Base-by-base conservation (phyloP, 2,888 invertebrate species). In the Xylocampa areola region DNA sequence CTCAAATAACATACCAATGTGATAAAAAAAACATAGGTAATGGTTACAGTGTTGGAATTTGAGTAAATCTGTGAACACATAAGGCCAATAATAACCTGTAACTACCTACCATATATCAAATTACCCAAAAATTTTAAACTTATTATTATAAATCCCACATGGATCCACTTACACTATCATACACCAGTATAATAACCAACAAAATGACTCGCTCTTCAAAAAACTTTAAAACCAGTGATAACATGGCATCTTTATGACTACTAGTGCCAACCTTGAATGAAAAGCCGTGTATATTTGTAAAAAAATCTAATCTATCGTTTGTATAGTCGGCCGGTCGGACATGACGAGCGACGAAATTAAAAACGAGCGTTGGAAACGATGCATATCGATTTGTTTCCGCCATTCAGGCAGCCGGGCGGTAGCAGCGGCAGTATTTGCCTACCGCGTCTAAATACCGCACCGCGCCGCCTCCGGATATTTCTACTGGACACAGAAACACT, bases 261-360 rank as follows among this genome's bases (percentile, higher is more conserved):
- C 29, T 29, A 35, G 21, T 41, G 37, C 32, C 41, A 58, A 69
- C 36, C n/a, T n/a, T n/a, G n/a, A 64, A 70, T 64, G 48, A 50
- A 70, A 59, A 59, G 33, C 51, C 32, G 32, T 40, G 39, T 33
- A 19, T 30, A 48, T 61, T 52, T 61, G 41, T 48, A 55, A 60
- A 68, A 60, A 63, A 53, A 51, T 37, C 54, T 40, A 69, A 66
- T 73, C 51, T 43, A 60, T 48, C 53, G 55, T 53, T 73, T 54
- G 48, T 58, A 58, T 30, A 69, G 40, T 57, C 58, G 50, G 33
- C 40, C 39, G 48, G 48, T 57, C 47, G 43, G 41, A 66, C 64
- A 66, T 69, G 69, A 66, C 69, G 63, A 70, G 47, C 66, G 68
- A 63, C 69, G 70, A 73, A 82, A 81, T 83, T 77, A 80, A 85